These are phyloP conservation scores for Cheilinus undulatus DNA, from an alignment of 2,113 vertebrate genomes.

Conservation along the genomic window DNA sequence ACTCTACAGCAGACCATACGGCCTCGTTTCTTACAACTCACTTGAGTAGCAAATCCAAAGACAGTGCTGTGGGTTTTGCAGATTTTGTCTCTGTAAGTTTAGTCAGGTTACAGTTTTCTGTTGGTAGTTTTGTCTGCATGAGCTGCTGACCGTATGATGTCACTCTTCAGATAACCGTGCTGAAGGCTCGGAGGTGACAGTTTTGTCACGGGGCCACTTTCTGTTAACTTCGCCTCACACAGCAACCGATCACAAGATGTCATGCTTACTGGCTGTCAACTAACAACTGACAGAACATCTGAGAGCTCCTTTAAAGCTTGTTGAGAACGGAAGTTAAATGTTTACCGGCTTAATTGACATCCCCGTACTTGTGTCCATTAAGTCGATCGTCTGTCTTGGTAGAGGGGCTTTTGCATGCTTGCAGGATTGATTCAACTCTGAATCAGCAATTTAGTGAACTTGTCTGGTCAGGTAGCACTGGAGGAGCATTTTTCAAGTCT, in stretches of 20 bases:
- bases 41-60: slow-evolving; percentile 88
- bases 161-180: slow-evolving; percentile 16
- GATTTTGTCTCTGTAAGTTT: slow-evolving; percentile 94
- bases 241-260: slow-evolving; percentile 3
- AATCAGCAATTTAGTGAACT: slow-evolving; percentile 36
- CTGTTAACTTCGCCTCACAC: slow-evolving; percentile 13
- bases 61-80: slow-evolving; percentile 90
- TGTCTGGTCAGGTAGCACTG: slow-evolving; percentile 66
- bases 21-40: slow-evolving; percentile 88
- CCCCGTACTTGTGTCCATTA: neutral
- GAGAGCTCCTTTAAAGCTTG: slow-evolving; percentile 29
- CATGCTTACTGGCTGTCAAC: slow-evolving; percentile 53
- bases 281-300: slow-evolving; percentile 45
- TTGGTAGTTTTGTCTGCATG: slow-evolving; percentile 64
- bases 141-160: slow-evolving; percentile 45
- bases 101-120: slow-evolving; percentile 72
- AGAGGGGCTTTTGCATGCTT: slow-evolving; percentile 54
- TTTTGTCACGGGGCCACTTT: slow-evolving; percentile 1
- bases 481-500: slow-evolving; percentile 48
- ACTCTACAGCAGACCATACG: slow-evolving; percentile 89
- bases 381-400: neutral
- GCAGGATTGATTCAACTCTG: slow-evolving; percentile 35
- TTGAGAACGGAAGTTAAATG: slow-evolving; percentile 5
- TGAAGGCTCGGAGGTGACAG: slow-evolving; percentile 37
- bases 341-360: slow-evolving; percentile 45